Evolutionary conservation across 2,797 vertebrate genomes (phyloP), one percentile per base, ranked within the genome.

Genomic region (Syngnathus rostellatus): DNA sequence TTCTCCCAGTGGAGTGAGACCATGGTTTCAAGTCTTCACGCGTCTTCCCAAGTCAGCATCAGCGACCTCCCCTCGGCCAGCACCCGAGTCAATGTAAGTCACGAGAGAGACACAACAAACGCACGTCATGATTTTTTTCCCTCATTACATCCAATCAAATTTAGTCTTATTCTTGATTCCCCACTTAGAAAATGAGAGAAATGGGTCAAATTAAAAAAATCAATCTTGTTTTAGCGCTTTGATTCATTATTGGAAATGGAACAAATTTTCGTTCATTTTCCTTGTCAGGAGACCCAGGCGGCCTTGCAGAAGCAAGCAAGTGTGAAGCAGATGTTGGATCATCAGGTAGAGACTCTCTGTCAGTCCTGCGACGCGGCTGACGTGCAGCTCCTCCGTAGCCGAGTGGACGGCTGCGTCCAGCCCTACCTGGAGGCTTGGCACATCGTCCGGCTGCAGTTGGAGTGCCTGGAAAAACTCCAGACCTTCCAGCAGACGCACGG

Each of bases 1-100:
- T 96, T 98, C 87, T 97, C 93, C 43, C 90, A 93, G 40, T 97
- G 96, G 94, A 94, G 94, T 70, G 95, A 98, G 64, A 86, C 81
- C 66, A 92, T 95, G 70, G 92, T 96, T 57, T 90, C 90, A 58
- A 91, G 90, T 71, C 84, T 98, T 23, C 93, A 95, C 68, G 82
- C 86, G 1, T 85, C 92, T 39, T 90, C 93, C 66, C 93, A 94
- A 78, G 90, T 97, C 69, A 93, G 83, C 74, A 85, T 91, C 8
- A 66, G 71, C 54, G 91, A 94, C 77, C 90, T 93, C 63, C 91
- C 92, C 8, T 59, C 88, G 53, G 87, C 93, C 68, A 50, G 81
- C 1, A 53, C 77, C 64, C 87, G 90, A 71, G 91, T 95, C 48
- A 94, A 94, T 93, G 97, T 98, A 85, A 78, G 67, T 72, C 43